Conservation (phyloP, 2,888 invertebrate species). For the Pollenia labialis region DNA sequence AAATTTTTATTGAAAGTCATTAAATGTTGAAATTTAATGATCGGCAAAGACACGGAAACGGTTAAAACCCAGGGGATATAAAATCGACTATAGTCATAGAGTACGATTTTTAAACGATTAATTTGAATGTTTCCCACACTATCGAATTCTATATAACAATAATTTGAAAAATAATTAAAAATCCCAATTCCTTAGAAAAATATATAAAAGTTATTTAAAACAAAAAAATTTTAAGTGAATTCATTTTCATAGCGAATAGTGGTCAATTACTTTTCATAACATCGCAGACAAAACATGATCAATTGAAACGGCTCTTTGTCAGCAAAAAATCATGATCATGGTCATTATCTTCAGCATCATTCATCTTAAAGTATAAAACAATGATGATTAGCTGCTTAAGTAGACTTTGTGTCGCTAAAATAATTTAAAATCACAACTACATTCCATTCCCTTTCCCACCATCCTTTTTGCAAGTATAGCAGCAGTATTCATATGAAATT, state of each 20-base stretch:
- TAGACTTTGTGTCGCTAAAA: conserved; percentile 72
- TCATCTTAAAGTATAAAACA: conserved; percentile 47
- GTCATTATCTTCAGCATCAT: conserved; percentile 39
- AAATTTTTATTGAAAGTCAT: too few relatives aligned
- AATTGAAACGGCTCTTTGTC: conserved; percentile 52
- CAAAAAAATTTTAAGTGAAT: conserved; percentile 26
- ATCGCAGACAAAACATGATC: conserved; percentile 45
- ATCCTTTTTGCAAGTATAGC: neutral
- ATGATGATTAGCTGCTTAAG: conserved; percentile 70
- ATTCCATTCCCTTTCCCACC: neutral
- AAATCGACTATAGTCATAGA: too few relatives aligned
- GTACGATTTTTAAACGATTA: neutral
- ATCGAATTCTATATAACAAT: neutral
- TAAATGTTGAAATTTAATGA: too few relatives aligned
- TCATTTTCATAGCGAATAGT: conserved; percentile 20
- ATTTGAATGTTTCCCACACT: conserved; percentile 6
- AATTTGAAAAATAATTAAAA: neutral
- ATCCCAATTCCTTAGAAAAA: neutral
- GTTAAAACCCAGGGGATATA: too few relatives aligned
- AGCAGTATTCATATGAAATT: conserved; percentile 23
- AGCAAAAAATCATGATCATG: conserved; percentile 48
- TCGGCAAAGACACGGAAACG: too few relatives aligned
- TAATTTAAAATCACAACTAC: conserved; percentile 16
- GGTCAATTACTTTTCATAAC: conserved; percentile 37
- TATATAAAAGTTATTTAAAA: neutral